Evolutionary conservation across 2,888 invertebrate species (phyloP).

Genomic region (Nebria salina): DNA sequence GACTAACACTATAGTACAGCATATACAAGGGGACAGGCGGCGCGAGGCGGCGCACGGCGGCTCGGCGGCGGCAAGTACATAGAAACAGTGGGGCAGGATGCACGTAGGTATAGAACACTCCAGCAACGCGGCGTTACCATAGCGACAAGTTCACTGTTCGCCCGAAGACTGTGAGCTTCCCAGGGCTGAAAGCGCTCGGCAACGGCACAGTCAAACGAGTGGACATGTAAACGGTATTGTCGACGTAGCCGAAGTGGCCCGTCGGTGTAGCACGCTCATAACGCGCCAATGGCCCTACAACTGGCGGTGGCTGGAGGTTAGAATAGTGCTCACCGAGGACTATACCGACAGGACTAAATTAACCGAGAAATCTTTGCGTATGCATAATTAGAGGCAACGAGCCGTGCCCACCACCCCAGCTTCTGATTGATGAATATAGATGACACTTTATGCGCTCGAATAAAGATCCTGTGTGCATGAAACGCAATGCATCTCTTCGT

Average conservation of each 20-base stretch:
- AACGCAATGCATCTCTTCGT: background rate
- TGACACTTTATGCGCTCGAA: constrained; percentile 36
- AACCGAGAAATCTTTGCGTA: constrained; percentile 63
- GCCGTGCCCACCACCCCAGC: constrained; percentile 52
- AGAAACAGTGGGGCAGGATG: no score
- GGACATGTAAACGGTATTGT: constrained; percentile 42
- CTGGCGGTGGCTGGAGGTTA: background rate
- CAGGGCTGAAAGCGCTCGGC: no score
- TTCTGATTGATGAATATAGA: constrained; percentile 46
- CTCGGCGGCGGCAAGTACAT: no score
- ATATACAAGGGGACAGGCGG: no score
- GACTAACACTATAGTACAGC: constrained; percentile 50
- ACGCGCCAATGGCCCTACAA: background rate
- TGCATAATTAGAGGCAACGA: constrained; percentile 64
- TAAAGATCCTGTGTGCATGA: constrained; percentile 19
- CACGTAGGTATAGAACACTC: constrained; percentile 11
- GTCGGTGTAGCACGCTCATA: constrained; percentile 25
- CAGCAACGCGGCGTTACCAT: constrained; percentile 37
- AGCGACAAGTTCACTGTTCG: constrained; percentile 28
- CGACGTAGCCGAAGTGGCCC: constrained; percentile 36
- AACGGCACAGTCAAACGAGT: constrained; percentile 28
- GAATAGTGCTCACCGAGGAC: constrained; percentile 14
- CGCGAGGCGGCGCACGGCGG: no score
- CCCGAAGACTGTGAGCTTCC: constrained; percentile 23
- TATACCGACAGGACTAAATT: constrained; percentile 60